These are phyloP conservation scores for Ptychodera flava DNA, from an alignment of 35 echinoderm and acorn worm genomes.

Conservation along the genomic window DNA sequence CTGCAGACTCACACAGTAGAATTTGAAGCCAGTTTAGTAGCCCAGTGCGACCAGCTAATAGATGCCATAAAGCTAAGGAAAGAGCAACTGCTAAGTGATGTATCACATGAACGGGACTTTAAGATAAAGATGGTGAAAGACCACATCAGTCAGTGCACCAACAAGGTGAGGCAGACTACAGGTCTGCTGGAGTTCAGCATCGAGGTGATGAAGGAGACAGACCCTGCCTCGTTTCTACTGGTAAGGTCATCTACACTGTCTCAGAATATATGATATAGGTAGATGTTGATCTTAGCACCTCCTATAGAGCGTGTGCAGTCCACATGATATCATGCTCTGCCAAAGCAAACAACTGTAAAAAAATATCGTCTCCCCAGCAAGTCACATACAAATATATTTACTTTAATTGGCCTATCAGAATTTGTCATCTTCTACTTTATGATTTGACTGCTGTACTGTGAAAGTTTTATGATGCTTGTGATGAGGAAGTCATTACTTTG, in stretches of 20 bases:
- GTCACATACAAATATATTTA: too few relatives aligned
- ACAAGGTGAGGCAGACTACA: conserved; percentile 94
- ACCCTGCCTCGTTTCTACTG: conserved; percentile 90
- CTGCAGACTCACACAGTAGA: conserved; percentile 69
- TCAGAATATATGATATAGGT: not conserved
- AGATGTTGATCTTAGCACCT: too few relatives aligned
- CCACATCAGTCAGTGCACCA: conserved; percentile 92
- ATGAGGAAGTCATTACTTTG: too few relatives aligned
- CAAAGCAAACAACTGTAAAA: too few relatives aligned
- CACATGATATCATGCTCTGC: too few relatives aligned
- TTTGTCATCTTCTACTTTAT: too few relatives aligned
- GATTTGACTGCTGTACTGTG: too few relatives aligned
- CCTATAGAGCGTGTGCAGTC: too few relatives aligned
- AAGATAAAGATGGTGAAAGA: conserved; percentile 98
- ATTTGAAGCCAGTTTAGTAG: conserved; percentile 98
- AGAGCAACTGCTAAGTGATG: conserved; percentile 58
- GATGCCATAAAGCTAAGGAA: conserved; percentile 74
- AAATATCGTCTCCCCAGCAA: too few relatives aligned
- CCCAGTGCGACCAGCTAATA: conserved; percentile 94
- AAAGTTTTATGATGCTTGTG: too few relatives aligned
- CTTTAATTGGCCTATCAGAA: too few relatives aligned
- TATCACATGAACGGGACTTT: conserved; percentile 69
- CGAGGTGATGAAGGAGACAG: conserved; percentile 97
- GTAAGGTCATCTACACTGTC: conserved; percentile 18
- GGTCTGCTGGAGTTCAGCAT: conserved; percentile 92